Evolutionary conservation across 2,797 vertebrate species (phyloP).

Genomic region (Ispidina lecontei): DNA sequence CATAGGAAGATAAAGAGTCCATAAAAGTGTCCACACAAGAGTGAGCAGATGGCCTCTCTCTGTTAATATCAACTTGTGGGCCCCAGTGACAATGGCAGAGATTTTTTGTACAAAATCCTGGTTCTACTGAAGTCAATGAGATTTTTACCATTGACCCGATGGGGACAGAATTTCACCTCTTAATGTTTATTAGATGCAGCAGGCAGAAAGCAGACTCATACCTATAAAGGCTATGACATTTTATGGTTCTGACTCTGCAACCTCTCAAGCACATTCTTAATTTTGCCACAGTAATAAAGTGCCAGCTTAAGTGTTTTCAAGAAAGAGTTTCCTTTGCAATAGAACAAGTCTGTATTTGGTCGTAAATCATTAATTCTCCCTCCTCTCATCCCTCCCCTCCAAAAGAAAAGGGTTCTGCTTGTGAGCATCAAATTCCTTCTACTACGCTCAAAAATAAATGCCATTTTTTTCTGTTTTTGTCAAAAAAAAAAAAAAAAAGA

Average conservation of each 20-base stretch:
- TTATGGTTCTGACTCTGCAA: constrained; percentile 66
- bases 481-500: background rate
- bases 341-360: constrained; percentile 37
- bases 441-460: background rate
- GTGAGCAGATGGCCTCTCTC: background rate
- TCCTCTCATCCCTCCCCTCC: background rate
- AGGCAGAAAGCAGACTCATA: constrained; percentile 61
- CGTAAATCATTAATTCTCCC: constrained; percentile 47
- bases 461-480: background rate
- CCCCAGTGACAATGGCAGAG: background rate
- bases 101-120: background rate
- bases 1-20: background rate
- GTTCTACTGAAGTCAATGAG: background rate
- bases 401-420: background rate
- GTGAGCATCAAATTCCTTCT: background rate
- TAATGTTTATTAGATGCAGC: constrained; percentile 66
- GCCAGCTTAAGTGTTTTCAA: constrained; percentile 54
- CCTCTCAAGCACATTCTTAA: constrained; percentile 64
- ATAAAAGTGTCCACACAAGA: background rate
- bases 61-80: background rate
- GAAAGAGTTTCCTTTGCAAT: constrained; percentile 48
- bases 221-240: constrained; percentile 64
- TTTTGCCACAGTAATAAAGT: constrained; percentile 68
- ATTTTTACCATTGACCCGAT: background rate
- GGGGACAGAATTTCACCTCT: constrained; percentile 52